Evolutionary conservation across 2,888 invertebrate species (phyloP).

Genomic region (Cryptosula pallasiana): DNA sequence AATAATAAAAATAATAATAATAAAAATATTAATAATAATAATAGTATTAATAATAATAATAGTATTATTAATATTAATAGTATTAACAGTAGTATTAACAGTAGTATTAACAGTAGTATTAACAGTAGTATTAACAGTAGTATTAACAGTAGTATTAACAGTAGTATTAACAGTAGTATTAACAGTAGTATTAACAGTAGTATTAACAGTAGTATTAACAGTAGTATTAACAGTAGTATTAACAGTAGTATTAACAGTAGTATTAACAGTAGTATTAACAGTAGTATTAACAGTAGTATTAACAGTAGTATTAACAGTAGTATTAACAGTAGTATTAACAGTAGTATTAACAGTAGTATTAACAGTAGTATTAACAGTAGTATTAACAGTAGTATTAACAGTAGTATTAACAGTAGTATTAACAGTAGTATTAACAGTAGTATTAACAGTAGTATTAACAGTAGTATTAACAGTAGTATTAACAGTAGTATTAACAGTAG

Average conservation of each 20-base stretch:
- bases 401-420: background rate
- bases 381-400: constrained; percentile 3
- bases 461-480: background rate
- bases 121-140: background rate
- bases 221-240: constrained; percentile 12
- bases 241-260: constrained; percentile 12
- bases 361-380: constrained; percentile 26
- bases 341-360: constrained; percentile 24
- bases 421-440: background rate
- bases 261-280: constrained; percentile 17
- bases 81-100: background rate
- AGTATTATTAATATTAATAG: background rate
- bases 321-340: constrained; percentile 15
- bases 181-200: background rate
- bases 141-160: background rate
- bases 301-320: background rate
- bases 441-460: background rate
- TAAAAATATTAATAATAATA: background rate
- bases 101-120: background rate
- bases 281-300: constrained; percentile 16
- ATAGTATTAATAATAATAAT: background rate
- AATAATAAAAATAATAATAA: too few relatives aligned
- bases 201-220: background rate
- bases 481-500: too few relatives aligned
- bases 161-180: background rate